Percentiles rank a stretch among this genome's conserved stretches.
phyloP scores from a whole-genome alignment of 2,888 invertebrate species.

The Gortyna flavago region DNA sequence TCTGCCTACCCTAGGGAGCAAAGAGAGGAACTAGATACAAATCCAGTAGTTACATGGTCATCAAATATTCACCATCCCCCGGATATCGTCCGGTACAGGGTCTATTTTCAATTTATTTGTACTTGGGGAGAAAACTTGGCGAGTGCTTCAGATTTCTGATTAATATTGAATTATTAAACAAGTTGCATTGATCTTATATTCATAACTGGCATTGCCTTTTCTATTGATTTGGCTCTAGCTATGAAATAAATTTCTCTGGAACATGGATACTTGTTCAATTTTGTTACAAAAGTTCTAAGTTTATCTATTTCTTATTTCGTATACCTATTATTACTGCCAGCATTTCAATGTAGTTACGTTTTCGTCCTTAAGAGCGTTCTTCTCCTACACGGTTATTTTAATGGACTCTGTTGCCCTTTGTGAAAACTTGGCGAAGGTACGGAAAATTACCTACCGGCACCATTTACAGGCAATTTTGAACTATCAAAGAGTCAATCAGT shows the following conservation, averaged over 20 bases:
- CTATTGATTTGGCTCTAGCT: constrained; percentile 26
- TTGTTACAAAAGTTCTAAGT: neutral
- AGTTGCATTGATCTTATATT: constrained; percentile 59
- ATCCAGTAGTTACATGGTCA: constrained; percentile 59
- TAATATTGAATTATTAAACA: constrained; percentile 67
- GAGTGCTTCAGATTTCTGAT: constrained; percentile 62
- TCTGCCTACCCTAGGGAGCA: constrained; percentile 43
- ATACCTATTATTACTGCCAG: too few species aligned
- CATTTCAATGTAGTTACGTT: neutral
- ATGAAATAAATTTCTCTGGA: neutral
- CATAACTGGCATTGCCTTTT: constrained; percentile 17
- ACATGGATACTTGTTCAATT: neutral
- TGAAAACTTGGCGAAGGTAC: too few species aligned
- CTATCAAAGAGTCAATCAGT: neutral
- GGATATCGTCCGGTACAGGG: constrained; percentile 51
- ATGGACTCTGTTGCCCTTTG: neutral
- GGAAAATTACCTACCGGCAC: neutral
- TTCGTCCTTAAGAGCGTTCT: neutral
- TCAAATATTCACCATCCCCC: constrained; percentile 56
- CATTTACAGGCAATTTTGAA: neutral
- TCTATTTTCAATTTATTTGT: constrained; percentile 66
- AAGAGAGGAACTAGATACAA: constrained; percentile 46
- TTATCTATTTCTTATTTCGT: neutral
- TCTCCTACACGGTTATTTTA: neutral
- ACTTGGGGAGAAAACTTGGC: constrained; percentile 57